phyloP scores from a whole-genome alignment of 2,113 vertebrate genomes.

The Struthidea cinerea region DNA sequence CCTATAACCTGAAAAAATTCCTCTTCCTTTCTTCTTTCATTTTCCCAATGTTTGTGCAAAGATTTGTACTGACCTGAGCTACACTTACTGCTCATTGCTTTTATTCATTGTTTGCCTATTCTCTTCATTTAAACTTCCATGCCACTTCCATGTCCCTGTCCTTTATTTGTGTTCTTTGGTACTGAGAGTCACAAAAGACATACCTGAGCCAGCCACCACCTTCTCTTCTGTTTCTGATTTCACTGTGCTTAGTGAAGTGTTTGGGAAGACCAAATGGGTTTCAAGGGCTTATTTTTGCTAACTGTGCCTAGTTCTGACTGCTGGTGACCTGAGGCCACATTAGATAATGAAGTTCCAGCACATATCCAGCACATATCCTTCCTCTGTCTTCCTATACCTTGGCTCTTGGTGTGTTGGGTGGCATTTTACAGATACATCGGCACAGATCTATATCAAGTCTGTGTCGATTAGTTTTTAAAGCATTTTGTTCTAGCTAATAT shows the following conservation, averaged over 20 bases:
- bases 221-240: neutral
- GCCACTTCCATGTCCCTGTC: neutral
- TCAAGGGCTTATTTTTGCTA: neutral
- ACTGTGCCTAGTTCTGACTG: neutral
- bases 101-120: neutral
- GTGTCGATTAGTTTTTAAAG: neutral
- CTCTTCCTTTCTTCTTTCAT: neutral
- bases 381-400: neutral
- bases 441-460: neutral
- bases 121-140: neutral
- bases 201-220: neutral
- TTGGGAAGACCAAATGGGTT: neutral
- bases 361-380: neutral
- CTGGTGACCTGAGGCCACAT: neutral
- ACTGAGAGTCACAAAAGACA: accelerated
- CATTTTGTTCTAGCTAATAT: neutral
- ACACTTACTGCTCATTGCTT: neutral
- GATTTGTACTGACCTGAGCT: neutral
- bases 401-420: neutral
- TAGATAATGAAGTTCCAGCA: neutral
- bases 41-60: neutral
- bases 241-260: neutral
- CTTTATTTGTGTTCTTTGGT: neutral
- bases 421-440: neutral
- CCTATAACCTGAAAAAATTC: neutral